Evolutionary conservation across 2,113 vertebrate genomes (phyloP).

Genomic region (Prionailurus bengalensis): DNA sequence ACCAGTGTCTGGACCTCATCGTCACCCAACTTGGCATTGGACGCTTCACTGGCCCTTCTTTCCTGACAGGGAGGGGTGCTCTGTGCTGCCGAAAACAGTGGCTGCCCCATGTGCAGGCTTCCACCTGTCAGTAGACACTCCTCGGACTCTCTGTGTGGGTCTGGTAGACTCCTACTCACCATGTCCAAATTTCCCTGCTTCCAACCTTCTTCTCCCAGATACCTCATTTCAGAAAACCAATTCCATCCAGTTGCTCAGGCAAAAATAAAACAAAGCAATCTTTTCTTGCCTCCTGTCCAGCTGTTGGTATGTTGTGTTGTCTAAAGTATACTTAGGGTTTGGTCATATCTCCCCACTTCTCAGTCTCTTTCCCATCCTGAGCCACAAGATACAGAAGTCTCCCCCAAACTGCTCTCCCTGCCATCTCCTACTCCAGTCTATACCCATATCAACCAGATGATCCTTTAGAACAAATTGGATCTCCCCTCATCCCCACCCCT

Average conservation of each 20-base stretch:
- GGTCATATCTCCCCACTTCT: neutral
- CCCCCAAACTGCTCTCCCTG: neutral
- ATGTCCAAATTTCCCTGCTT: neutral
- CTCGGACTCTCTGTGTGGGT: neutral
- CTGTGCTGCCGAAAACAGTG: neutral
- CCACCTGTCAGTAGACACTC: neutral
- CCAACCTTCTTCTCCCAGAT: neutral
- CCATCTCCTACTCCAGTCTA: neutral
- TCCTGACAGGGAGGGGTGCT: neutral
- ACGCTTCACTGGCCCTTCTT: neutral
- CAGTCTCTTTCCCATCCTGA: neutral
- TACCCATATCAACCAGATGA: neutral
- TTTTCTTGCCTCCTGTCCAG: neutral
- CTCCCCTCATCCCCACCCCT: neutral
- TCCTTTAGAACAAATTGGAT: neutral
- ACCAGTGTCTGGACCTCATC: neutral
- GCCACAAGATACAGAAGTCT: neutral
- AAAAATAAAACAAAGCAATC: neutral
- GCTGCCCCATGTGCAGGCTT: neutral
- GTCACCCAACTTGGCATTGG: neutral
- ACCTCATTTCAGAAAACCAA: neutral
- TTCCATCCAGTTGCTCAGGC: neutral
- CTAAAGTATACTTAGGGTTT: neutral
- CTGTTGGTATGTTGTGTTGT: neutral
- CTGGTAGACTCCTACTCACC: neutral